Evolutionary conservation across 2,113 vertebrate species (phyloP).

Genomic region (Triplophysa dalaica): DNA sequence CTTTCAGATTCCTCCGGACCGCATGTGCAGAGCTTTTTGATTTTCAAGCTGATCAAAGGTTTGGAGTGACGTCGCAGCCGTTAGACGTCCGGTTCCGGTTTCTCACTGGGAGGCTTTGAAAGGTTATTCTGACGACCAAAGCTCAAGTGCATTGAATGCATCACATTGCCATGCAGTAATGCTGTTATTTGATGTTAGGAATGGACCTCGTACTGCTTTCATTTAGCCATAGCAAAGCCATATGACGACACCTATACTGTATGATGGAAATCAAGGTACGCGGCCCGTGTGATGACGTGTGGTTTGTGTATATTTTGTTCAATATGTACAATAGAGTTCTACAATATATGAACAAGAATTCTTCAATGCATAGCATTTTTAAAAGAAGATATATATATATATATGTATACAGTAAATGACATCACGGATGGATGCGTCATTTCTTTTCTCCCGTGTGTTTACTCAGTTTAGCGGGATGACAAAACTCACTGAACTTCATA

Average conservation of each 20-base stretch:
- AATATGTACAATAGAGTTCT: conserved; percentile 81
- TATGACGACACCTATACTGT: conserved; percentile 79
- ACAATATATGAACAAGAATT: conserved; percentile 31
- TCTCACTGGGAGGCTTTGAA: conserved; percentile 85
- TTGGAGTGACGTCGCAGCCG: neutral
- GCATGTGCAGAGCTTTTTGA: conserved; percentile 13
- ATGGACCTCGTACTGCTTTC: conserved; percentile 70
- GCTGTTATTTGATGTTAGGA: neutral
- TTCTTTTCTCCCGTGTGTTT: conserved; percentile 22
- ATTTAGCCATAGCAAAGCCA: conserved; percentile 81
- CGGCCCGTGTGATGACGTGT: conserved; percentile 82
- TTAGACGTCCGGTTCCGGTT: conserved; percentile 32
- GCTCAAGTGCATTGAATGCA: neutral
- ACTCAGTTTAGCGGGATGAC: neutral
- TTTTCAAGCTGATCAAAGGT: neutral
- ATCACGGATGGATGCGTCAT: conserved; percentile 17
- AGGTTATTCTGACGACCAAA: conserved; percentile 12
- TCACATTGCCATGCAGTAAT: neutral
- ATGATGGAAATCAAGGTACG: neutral
- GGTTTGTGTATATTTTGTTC: conserved; percentile 94
- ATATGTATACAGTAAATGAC: neutral
- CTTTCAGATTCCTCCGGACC: neutral
- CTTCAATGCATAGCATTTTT: conserved; percentile 70
- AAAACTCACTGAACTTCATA: neutral
- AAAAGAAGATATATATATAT: conserved; percentile 53